Percentiles rank a stretch among this genome's conserved stretches.
Evolutionary conservation across 2,113 vertebrate species (phyloP).

Genomic region (Hylia prasina): DNA sequence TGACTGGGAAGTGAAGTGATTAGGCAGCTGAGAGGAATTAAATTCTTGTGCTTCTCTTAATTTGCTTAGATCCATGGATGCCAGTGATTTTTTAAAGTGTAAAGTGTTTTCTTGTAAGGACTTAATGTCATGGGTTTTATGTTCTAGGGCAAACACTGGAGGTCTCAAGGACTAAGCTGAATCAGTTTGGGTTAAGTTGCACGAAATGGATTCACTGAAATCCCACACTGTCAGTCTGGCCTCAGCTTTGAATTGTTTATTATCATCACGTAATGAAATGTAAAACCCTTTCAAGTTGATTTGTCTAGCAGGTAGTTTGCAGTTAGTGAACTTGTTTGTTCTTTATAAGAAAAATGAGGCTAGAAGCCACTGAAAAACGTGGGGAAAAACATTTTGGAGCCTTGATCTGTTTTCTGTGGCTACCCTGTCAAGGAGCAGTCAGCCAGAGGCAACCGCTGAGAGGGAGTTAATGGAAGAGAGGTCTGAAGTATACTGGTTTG

Average conservation of each 20-base stretch:
- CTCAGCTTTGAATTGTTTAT: not conserved
- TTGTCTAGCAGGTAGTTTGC: not conserved
- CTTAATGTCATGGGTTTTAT: not conserved
- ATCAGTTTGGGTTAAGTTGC: slow-evolving; percentile 12
- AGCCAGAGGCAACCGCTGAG: not conserved
- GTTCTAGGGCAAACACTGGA: not conserved
- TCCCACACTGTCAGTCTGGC: not conserved
- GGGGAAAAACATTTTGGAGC: not conserved
- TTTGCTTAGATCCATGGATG: not conserved
- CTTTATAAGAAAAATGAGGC: slow-evolving; percentile 28
- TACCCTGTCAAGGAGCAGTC: not conserved
- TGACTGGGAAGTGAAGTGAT: not conserved
- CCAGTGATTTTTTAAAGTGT: not conserved
- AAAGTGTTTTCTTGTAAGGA: not conserved
- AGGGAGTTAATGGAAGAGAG: slow-evolving; percentile 19
- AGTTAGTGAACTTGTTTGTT: slow-evolving; percentile 39
- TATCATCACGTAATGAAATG: not conserved
- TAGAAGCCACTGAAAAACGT: slow-evolving; percentile 1
- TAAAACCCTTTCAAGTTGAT: not conserved
- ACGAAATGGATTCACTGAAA: not conserved
- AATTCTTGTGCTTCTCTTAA: not conserved
- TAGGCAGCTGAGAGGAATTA: not conserved
- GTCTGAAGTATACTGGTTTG: not conserved
- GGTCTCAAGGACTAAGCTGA: not conserved
- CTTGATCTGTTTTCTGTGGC: slow-evolving; percentile 5